Conservation (phyloP, 2,113 vertebrate genomes). For the Takifugu bimaculatus region DNA sequence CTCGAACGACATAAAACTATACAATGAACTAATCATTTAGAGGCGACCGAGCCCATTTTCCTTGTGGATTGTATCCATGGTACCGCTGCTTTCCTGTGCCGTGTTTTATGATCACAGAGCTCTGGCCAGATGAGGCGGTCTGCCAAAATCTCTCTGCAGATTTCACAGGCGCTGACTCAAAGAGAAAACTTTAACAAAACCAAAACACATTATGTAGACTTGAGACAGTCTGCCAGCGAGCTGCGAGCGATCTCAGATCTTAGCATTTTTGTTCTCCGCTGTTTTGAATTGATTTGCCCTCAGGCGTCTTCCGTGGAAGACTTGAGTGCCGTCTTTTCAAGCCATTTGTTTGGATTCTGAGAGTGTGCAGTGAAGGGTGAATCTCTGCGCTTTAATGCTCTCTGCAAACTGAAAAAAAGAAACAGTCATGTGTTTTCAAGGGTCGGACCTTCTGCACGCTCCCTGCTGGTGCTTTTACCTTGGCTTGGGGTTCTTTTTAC, state of each 20-base stretch:
- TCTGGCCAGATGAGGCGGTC: slow-evolving; percentile 26
- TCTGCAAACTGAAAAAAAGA: slow-evolving; percentile 14
- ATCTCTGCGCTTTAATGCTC: slow-evolving; percentile 18
- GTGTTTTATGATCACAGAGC: slow-evolving; percentile 44
- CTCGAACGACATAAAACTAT: slow-evolving; percentile 8
- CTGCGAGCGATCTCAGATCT: background rate
- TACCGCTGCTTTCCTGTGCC: slow-evolving; percentile 26
- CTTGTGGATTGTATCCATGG: slow-evolving; percentile 29
- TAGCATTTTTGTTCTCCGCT: background rate
- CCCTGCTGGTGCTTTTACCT: slow-evolving; percentile 1
- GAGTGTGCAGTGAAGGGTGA: slow-evolving; percentile 25
- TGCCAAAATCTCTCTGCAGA: slow-evolving; percentile 34
- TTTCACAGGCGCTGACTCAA: slow-evolving; percentile 1
- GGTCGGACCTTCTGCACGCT: background rate
- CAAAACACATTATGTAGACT: slow-evolving; percentile 14
- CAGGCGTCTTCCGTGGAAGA: slow-evolving; percentile 29
- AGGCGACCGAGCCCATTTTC: slow-evolving; percentile 24
- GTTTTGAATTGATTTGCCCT: slow-evolving; percentile 32
- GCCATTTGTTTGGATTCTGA: slow-evolving; percentile 44
- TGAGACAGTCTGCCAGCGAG: background rate
- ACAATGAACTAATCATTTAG: slow-evolving; percentile 34
- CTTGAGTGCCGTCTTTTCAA: slow-evolving; percentile 35
- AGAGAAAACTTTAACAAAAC: slow-evolving; percentile 4
- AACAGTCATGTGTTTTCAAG: background rate
- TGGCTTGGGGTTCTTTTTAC: background rate